A percentile compares a stretch with the other conserved stretches of the same genome.
phyloP scores from a whole-genome alignment of 2,888 invertebrate genomes.

The Ophonus ardosiacus region DNA sequence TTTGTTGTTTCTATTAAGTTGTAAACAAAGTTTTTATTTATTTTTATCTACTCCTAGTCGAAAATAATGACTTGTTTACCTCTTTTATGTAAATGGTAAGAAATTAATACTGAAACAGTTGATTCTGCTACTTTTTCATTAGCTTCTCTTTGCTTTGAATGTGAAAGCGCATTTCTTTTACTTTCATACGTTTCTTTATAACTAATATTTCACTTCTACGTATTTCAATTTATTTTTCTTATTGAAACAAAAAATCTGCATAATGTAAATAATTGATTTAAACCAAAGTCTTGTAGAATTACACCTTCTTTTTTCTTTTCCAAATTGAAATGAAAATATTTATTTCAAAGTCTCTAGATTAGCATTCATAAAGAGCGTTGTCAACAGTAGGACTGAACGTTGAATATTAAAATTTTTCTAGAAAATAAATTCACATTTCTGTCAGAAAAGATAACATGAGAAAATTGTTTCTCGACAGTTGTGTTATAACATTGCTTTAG shows the following conservation, averaged over 20 bases:
- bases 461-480: conserved; percentile 46
- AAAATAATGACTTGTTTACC: background rate
- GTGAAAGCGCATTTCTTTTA: background rate
- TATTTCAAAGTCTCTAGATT: conserved; percentile 44
- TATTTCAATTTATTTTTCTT: conserved; percentile 17
- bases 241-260: background rate
- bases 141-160: background rate
- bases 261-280: conserved; percentile 26
- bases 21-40: no score
- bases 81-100: background rate
- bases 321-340: conserved; percentile 50
- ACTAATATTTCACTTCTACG: background rate
- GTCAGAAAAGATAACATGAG: conserved; percentile 42
- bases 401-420: conserved; percentile 42
- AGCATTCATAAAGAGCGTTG: conserved; percentile 38
- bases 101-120: background rate
- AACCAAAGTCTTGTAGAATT: conserved; percentile 23
- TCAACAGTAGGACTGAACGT: conserved; percentile 21
- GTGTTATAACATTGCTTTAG: conserved; percentile 48
- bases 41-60: no score
- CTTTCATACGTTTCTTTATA: background rate
- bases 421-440: conserved; percentile 53
- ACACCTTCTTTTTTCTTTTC: conserved; percentile 27
- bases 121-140: background rate
- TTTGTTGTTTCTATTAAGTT: no score